Percentiles rank a stretch among this genome's conserved stretches.
Evolutionary conservation across 2,888 invertebrate species (phyloP).

Genomic region (Drosophila silvestris): DNA sequence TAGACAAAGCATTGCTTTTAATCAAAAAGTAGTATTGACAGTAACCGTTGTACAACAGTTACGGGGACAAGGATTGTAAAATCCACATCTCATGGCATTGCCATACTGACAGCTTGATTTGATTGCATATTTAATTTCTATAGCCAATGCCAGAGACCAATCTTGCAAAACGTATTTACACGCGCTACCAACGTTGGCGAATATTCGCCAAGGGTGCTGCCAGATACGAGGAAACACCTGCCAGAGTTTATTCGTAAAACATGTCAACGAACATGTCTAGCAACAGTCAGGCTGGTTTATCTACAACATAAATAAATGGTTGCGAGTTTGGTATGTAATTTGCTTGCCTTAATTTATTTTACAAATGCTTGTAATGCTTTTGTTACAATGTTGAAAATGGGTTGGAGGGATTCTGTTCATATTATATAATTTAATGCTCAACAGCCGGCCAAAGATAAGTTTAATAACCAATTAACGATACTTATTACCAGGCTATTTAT

Average conservation of each 20-base stretch:
- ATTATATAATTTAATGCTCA: conserved; percentile 19
- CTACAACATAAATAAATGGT: background rate
- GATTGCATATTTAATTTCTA: background rate
- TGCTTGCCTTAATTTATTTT: background rate
- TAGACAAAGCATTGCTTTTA: background rate
- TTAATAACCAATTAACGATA: conserved; percentile 41
- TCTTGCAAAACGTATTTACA: background rate
- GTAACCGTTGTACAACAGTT: background rate
- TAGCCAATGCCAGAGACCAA: background rate
- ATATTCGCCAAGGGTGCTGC: background rate
- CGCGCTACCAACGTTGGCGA: too few relatives aligned
- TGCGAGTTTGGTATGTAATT: background rate
- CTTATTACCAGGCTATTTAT: conserved; percentile 5
- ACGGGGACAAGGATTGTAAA: background rate
- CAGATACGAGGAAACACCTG: background rate
- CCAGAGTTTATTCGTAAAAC: background rate
- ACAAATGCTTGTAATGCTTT: background rate
- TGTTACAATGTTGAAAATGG: background rate
- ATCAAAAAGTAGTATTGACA: background rate
- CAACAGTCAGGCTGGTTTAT: background rate
- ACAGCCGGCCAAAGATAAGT: conserved; percentile 26
- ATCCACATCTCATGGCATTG: background rate
- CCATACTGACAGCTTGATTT: background rate
- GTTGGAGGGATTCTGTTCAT: background rate
- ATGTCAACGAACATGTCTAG: background rate